A percentile compares a stretch with the other conserved stretches of the same genome.
Evolutionary conservation across 2,113 vertebrate species (phyloP).

Genomic region (Prunella himalayana): DNA sequence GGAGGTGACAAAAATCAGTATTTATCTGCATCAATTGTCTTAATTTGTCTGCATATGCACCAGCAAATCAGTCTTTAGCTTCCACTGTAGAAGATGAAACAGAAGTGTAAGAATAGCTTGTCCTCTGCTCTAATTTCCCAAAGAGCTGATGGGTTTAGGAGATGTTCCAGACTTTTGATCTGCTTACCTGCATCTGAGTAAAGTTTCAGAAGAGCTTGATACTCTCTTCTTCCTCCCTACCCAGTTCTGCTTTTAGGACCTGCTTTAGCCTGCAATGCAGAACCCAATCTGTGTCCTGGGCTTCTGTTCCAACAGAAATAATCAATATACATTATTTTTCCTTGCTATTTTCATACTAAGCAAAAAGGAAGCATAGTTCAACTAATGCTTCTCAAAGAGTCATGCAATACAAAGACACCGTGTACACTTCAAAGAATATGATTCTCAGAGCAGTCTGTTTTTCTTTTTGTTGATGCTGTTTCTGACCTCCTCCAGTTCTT

Average conservation of each 20-base stretch:
- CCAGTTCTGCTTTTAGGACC: neutral
- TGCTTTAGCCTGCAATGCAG: neutral
- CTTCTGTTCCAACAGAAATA: neutral
- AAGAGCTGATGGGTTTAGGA: neutral
- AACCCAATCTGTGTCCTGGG: neutral
- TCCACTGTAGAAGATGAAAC: neutral
- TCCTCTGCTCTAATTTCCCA: neutral
- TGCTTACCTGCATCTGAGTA: neutral
- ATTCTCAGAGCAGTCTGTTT: neutral
- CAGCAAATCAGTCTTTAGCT: neutral
- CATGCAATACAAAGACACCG: neutral
- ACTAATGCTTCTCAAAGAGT: neutral
- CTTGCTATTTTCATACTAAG: neutral
- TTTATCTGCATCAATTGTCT: neutral
- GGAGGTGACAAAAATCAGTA: neutral
- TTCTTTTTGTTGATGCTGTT: neutral
- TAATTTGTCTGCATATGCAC: neutral
- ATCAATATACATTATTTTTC: neutral
- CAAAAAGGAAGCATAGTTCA: neutral
- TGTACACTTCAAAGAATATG: neutral
- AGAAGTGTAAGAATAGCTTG: neutral
- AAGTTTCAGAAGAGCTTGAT: neutral
- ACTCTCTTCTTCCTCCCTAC: fast-evolving
- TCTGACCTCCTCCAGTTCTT: neutral
- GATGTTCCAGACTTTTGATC: neutral